These are phyloP conservation scores for Montipora capitata DNA, from an alignment of 92 coral and sea anemone species.

Conservation along the genomic window DNA sequence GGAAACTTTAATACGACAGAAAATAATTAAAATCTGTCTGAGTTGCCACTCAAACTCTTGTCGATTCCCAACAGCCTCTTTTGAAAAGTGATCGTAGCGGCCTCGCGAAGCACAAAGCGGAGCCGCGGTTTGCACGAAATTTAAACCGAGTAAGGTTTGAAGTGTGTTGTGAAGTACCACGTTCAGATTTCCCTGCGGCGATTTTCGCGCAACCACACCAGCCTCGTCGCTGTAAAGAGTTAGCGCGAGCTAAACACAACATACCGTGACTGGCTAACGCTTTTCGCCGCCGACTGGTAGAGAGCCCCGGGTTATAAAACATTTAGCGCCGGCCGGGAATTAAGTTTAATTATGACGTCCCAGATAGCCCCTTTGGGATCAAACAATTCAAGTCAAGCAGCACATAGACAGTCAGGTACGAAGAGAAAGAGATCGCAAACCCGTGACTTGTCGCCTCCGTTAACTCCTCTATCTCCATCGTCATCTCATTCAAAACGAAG, in stretches of 20 bases:
- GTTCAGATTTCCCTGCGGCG: slow-evolving; percentile 92
- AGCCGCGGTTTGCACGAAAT: slow-evolving; percentile 88
- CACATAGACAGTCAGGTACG: slow-evolving; percentile 71
- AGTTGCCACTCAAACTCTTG: slow-evolving; percentile 99
- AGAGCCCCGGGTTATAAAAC: slow-evolving; percentile 97
- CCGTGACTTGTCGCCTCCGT: slow-evolving; percentile 98
- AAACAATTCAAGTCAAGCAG: slow-evolving; percentile 81
- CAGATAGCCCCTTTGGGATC: slow-evolving; percentile 94
- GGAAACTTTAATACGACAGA: slow-evolving; percentile 99
- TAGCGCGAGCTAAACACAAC: slow-evolving; percentile 67
- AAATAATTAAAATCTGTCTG: slow-evolving; percentile 97
- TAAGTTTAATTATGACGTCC: slow-evolving; percentile 97
- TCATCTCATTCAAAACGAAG: slow-evolving; percentile 91
- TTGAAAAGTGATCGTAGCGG: slow-evolving; percentile 96
- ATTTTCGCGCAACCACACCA: slow-evolving; percentile 83
- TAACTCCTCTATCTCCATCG: slow-evolving; percentile 98
- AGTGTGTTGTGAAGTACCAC: slow-evolving; percentile 79
- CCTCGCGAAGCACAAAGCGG: slow-evolving; percentile 83
- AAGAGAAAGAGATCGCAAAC: slow-evolving; percentile 88
- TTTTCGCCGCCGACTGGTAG: slow-evolving; percentile 96
- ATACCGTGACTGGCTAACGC: slow-evolving; percentile 81
- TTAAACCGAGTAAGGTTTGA: slow-evolving; percentile 78
- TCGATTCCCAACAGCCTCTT: slow-evolving; percentile 95
- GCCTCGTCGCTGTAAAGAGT: slow-evolving; percentile 81
- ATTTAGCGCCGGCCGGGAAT: slow-evolving; percentile 96